Evolutionary conservation across 2,113 vertebrate species (phyloP), one percentile per base, ranked within the genome.

Genomic region (Dicerorhinus sumatrensis): DNA sequence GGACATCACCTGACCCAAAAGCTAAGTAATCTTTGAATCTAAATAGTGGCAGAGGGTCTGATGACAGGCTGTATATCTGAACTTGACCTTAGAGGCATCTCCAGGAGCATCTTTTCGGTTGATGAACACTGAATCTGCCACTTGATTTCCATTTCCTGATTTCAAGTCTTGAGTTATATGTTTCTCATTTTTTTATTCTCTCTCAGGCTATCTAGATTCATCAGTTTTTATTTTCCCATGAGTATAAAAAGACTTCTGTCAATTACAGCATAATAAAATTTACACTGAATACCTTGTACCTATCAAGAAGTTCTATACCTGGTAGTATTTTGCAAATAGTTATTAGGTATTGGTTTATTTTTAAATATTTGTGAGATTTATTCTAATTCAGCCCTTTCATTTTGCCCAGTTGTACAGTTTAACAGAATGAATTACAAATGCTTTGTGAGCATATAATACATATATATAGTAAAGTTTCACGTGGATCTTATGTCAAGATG

Each of bases 321-420:
- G 60, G 65, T 80, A 80, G 20, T 79, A 73, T 72, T 95, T 91
- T 92, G 29, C 56, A 94, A 51, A 65, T 65, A 75, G 21, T 79
- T 83, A 91, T 48, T 70, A 42, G 42, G 12, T 69, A 60, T 77
- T 89, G 39, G 56, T 76, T 93, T 91, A 65, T 79, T 91, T 94
- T 80, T 11, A 62, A 80, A 81, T 85, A 86, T 96, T 89, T 89
- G 2, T 85, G 73, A 81, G 69, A 63, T 96, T 91, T 85, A 77
- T 48, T 18, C 12, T 93, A 67, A 91, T 75, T 82, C 51, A 91
- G 46, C 17, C 16, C 60, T 93, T 89, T 86, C 3, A 58, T 94
- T 94, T 94, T 92, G 16, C 25, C 39, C 39, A 92, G 51, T 72
- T 91, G 58, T 76, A 46, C n/a, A 67, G 3, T 54, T 90, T 82